Evolutionary conservation across 2,113 vertebrate genomes (phyloP), one percentile per base, ranked within the genome.

Genomic region (Aspiorhynchus laticeps): DNA sequence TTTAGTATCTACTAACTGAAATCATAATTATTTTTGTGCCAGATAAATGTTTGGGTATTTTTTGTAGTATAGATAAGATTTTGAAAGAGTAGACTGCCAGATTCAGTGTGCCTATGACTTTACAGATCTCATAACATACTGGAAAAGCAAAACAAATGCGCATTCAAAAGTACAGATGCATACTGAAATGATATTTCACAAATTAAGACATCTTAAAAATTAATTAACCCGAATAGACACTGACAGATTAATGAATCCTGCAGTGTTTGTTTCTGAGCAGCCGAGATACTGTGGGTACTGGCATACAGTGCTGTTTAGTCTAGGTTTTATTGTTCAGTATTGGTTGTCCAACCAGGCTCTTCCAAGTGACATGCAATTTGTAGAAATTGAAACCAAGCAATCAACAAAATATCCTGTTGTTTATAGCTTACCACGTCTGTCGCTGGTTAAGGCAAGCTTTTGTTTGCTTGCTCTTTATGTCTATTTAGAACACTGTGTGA

Each of bases 381-480:
- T 43, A 24, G 9, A n/a, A 74, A 74, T 74, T 12, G 12, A 75
- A 43, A 75, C 73, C 41, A 75, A 75, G 38, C 24, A 43, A 43
- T 43, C 10, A 38, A n/a, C 11, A 43, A 43, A 75, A 43, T 74
- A 74, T 43, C 38, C 36, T 73, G 9, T 73, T 73, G 33, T 41
- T 73, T 74, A 41, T 10, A 41, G 10, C 71, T 71, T 38, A 36
- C 9, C 69, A 38, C 33, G 19, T 11, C 33, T 74, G 71, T n/a
- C 38, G 71, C 71, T 74, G 36, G 36, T 74, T 74, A n/a, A 74
- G 36, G 12, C 36, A n/a, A n/a, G 36, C 71, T n/a, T 74, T n/a
- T 41, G n/a, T 43, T 63, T 63, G 59, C 59, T 63, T 26, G 24
- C 38, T 12, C 24, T 75, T 43, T n/a, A n/a, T 41, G 38, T 75